Evolutionary conservation across 2,113 vertebrate species (phyloP), one percentile per base, ranked within the genome.

Genomic region (Neotoma lepida): DNA sequence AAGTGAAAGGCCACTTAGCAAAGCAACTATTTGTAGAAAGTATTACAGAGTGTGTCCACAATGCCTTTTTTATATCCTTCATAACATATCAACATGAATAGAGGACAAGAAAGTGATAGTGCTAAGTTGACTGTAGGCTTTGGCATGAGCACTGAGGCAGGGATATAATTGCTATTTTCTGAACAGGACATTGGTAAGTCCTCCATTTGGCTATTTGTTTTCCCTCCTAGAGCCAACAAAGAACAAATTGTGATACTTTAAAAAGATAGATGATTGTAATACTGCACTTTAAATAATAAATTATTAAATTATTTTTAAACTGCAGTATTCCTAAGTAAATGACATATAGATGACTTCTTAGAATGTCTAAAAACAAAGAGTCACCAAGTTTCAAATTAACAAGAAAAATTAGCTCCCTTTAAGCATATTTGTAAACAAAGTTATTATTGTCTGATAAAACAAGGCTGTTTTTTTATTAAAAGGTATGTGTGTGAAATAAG

Each of bases 261-360:
- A 93, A 93, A 80, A 71, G 61, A 54, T n/a, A 74, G 58, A 89
- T 63, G 24, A 64, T 54, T 10, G 54, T 9, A 63, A 30, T 33
- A 84, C 58, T 91, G 87, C 35, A 49, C 10, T 97, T 94, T 86
- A 78, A 87, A 86, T 89, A n/a, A 88, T 77, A 61, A 86, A 93
- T 18, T 56, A 56, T 56, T 56, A 56, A 56, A 56, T 14, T 56
- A 15, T 56, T 56, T 56, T 14, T 73, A 71, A 92, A 44, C 0
- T 49, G 44, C 51, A 26, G 1, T 80, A 10, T 86, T 89, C 44
- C 63, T 73, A 90, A 89, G 18, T 33, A 94, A 95, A 81, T 17
- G 9, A 68, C 58, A 35, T 41, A 2, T 82, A 87, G 66, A 73
- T 85, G 33, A 85, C 24, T 20, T 95, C 64, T 87, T 76, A 63